Conservation (phyloP, 2,888 invertebrate genomes). For the Spialia ferax region DNA sequence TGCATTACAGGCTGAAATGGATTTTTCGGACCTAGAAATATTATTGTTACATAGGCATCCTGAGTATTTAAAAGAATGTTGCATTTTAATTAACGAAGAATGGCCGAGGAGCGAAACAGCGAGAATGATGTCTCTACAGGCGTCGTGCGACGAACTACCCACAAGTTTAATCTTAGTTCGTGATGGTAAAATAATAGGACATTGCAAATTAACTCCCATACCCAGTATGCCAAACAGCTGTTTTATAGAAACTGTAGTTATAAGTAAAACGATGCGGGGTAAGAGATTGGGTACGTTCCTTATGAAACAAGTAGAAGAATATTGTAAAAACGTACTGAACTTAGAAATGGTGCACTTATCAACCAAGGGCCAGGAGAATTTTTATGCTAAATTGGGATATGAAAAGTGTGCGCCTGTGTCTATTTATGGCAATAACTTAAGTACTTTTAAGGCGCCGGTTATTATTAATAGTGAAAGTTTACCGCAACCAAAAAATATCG, state of each 20-base stretch:
- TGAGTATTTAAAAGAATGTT: conserved; percentile 90
- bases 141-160: conserved; percentile 91
- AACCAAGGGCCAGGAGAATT: conserved; percentile 91
- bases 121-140: conserved; percentile 90
- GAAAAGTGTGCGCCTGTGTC: conserved; percentile 89
- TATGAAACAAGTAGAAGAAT: conserved; percentile 91
- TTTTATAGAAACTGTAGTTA: conserved; percentile 94
- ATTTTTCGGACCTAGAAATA: conserved; percentile 73
- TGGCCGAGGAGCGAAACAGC: conserved; percentile 95
- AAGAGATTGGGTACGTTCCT: conserved; percentile 92
- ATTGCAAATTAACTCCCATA: conserved; percentile 92
- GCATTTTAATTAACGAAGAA: conserved; percentile 93
- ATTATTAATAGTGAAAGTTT: conserved; percentile 48
- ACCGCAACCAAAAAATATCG: conserved; percentile 54
- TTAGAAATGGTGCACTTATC: conserved; percentile 89
- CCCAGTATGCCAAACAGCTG: conserved; percentile 90
- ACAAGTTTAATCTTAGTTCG: conserved; percentile 90
- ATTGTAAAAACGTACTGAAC: conserved; percentile 88
- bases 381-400: conserved; percentile 92
- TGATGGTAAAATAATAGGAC: conserved; percentile 89
- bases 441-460: conserved; percentile 12
- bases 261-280: conserved; percentile 89
- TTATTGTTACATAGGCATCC: conserved; percentile 91
- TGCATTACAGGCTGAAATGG: conserved; percentile 56
- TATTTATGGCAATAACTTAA: conserved; percentile 85